Conservation (phyloP, 2,888 invertebrate genomes). For the Mythimna ferrago region DNA sequence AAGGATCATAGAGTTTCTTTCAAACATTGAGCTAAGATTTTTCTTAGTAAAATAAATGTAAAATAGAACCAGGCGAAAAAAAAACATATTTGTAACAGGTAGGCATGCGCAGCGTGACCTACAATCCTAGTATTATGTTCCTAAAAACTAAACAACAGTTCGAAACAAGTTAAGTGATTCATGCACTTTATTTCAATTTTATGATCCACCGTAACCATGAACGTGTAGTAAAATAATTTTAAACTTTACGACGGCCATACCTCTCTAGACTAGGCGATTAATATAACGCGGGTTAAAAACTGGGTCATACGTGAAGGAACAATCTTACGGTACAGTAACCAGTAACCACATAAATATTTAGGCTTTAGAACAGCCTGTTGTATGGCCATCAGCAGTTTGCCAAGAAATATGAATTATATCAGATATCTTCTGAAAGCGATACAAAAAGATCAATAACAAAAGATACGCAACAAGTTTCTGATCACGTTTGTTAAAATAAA, state of each 20-base stretch:
- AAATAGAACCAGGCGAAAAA: too few species aligned
- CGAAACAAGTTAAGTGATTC: constrained; percentile 37
- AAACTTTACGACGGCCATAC: constrained; percentile 67
- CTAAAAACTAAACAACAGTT: constrained; percentile 16
- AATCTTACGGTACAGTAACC: constrained; percentile 69
- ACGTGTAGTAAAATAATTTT: constrained; percentile 63
- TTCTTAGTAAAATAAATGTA: too few species aligned
- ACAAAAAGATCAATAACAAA: constrained; percentile 1
- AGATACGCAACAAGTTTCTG: constrained; percentile 21
- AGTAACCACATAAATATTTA: constrained; percentile 70
- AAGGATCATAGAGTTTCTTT: too few species aligned
- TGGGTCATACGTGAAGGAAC: constrained; percentile 77
- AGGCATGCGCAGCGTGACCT: not conserved
- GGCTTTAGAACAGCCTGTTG: constrained; percentile 40
- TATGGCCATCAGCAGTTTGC: constrained; percentile 43
- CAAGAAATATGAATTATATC: constrained; percentile 33
- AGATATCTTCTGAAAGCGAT: constrained; percentile 6
- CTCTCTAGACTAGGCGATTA: constrained; percentile 66
- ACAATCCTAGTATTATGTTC: not conserved
- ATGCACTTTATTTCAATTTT: constrained; percentile 46
- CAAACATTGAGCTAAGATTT: too few species aligned
- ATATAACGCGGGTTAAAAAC: constrained; percentile 73
- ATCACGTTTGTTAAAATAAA: not conserved
- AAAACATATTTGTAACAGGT: too few species aligned
- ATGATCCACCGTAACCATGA: constrained; percentile 52